These are phyloP conservation scores for Pantelozetes paolii DNA, from an alignment of 2,888 invertebrate species.

Conservation along the genomic window DNA sequence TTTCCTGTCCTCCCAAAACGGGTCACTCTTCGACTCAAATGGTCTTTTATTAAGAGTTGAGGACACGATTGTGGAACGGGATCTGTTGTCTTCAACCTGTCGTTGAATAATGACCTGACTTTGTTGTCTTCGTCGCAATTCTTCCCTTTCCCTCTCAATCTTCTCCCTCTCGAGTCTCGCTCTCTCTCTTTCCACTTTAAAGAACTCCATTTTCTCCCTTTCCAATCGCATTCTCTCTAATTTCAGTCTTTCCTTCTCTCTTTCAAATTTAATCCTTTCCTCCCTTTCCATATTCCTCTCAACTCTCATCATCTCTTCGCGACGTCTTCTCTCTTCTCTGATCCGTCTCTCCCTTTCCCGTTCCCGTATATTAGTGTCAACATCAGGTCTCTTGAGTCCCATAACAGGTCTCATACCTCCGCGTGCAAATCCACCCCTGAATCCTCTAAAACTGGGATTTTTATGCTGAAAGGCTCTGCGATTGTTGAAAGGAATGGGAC, in stretches of 20 bases:
- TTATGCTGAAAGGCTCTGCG: not conserved
- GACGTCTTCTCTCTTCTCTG: slow-evolving; percentile 37
- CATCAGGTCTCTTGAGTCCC: not conserved
- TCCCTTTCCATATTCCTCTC: slow-evolving; percentile 76
- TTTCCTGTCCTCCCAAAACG: slow-evolving; percentile 52
- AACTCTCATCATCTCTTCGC: slow-evolving; percentile 69
- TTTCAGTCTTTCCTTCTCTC: slow-evolving; percentile 58
- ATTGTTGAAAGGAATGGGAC: slow-evolving; percentile 3
- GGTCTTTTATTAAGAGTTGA: slow-evolving; percentile 58
- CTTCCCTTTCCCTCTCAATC: slow-evolving; percentile 61
- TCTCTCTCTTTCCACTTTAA: slow-evolving; percentile 72
- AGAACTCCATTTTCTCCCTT: slow-evolving; percentile 76
- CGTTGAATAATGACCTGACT: slow-evolving; percentile 55
- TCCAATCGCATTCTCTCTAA: slow-evolving; percentile 76
- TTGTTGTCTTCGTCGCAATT: slow-evolving; percentile 73
- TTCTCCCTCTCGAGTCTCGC: slow-evolving; percentile 44
- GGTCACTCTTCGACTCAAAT: slow-evolving; percentile 51
- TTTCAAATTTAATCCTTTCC: slow-evolving; percentile 58
- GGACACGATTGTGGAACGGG: slow-evolving; percentile 43
- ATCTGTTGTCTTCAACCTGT: slow-evolving; percentile 15
- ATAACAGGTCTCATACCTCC: not conserved
- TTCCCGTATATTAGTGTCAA: slow-evolving; percentile 43
- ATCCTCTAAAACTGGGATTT: not conserved
- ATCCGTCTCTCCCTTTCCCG: slow-evolving; percentile 43
- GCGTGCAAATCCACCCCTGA: not conserved